Evolutionary conservation across 2,888 invertebrate species (phyloP), one percentile per base, ranked within the genome.

Genomic region (Bhutanitis thaidina): DNA sequence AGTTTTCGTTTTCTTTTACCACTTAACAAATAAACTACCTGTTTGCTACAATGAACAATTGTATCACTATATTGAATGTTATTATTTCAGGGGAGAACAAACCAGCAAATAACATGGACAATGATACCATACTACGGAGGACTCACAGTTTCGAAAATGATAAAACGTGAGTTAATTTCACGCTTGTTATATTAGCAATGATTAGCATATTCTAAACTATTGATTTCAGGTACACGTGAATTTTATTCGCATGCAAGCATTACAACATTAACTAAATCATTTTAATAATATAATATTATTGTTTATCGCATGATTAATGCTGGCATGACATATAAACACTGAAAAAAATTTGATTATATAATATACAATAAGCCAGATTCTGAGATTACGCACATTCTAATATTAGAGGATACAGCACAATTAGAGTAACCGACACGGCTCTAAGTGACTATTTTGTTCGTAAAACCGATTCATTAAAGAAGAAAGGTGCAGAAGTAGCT

Each of bases 81-180:
- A 27, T 27, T 7, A 27, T 81, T 79, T 45, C 79, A 90, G 91
- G 89, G 72, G 91, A 92, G 67, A 90, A 89, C 84, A 92, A 91
- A 73, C 90, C 90, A 7, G 64, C 74, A 7, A 81, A 78, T 58
- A 81, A 80, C 56, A 63, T 15, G 73, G 12, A 83, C 55, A 83
- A 70, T 55, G 86, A 86, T 45, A 81, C 81, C 7, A 80, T 94
- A 59, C 88, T 96, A 55, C 91, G 96, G 77, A 92, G 96, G 77
- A 95, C 96, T 39, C 95, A 95, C 77, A 96, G 96, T 86, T 96
- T 96, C 77, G 96, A 96, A 80, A 94, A 94, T 69, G 96, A 96
- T 79, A 94, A 95, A 88, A 94, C 94, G 96, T 96, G 90, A 93
- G 95, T 94, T 13, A 8, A 10, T 37, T 46, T 4, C 5, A 14